A percentile compares a stretch with the other conserved stretches of the same genome.
Conservation (phyloP, 2,113 vertebrate genomes). For the Melospiza georgiana region DNA sequence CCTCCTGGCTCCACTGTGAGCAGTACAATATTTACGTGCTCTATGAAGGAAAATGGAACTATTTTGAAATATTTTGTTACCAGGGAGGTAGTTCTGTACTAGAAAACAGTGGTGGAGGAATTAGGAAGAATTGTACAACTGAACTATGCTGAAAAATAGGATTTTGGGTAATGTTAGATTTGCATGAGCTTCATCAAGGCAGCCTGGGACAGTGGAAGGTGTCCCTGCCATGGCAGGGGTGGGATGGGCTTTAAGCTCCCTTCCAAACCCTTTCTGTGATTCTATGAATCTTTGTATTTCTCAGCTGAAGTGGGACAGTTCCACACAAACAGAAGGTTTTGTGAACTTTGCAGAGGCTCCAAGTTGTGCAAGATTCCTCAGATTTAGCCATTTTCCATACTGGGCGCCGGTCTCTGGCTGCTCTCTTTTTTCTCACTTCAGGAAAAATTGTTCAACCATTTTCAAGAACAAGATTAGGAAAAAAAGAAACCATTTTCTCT, state of each 20-base stretch:
- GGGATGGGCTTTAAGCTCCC: neutral
- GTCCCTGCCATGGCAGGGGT: neutral
- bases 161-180: neutral
- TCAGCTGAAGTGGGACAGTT: neutral
- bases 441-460: slow-evolving; percentile 32
- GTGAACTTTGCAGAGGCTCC: neutral
- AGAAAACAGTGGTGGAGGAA: neutral
- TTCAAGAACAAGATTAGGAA: neutral
- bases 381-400: slow-evolving; percentile 14
- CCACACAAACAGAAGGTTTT: neutral
- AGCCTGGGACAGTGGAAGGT: neutral
- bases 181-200: neutral
- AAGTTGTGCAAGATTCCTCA: neutral
- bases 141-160: neutral
- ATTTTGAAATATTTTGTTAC: neutral
- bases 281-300: neutral
- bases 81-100: neutral
- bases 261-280: neutral
- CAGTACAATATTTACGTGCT: slow-evolving; percentile 1
- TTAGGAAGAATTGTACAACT: neutral
- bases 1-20: neutral
- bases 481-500: neutral
- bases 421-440: neutral
- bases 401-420: neutral
- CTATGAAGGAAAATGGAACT: neutral